These are phyloP conservation scores for Drosophila percnosoma DNA, from an alignment of 2,888 invertebrate genomes.

Conservation along the genomic window DNA sequence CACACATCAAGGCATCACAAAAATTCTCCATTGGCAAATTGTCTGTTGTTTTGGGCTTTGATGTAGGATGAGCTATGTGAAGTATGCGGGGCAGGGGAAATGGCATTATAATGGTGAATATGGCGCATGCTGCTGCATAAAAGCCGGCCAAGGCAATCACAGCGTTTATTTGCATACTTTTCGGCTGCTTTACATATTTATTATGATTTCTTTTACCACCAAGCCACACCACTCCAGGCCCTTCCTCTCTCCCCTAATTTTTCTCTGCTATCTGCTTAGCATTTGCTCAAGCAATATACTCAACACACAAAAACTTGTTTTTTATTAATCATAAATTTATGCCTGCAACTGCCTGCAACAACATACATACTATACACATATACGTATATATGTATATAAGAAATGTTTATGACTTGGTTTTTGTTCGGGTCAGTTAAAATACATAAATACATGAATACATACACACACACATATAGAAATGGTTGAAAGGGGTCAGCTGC, in stretches of 20 bases:
- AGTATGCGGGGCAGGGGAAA: conserved; percentile 1
- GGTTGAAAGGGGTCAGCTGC: conserved; percentile 27
- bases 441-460: not conserved
- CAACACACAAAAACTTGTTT: conserved; percentile 54
- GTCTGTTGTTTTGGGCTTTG: conserved; percentile 48
- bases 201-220: conserved; percentile 54
- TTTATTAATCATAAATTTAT: conserved; percentile 74
- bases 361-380: not conserved
- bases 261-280: conserved; percentile 9
- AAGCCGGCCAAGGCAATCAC: conserved; percentile 57
- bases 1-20: conserved; percentile 19
- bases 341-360: conserved; percentile 49
- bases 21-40: conserved; percentile 34
- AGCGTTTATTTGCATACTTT: conserved; percentile 74
- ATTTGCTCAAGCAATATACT: conserved; percentile 14
- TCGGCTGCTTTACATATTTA: conserved; percentile 69
- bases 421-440: conserved; percentile 47
- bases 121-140: conserved; percentile 59
- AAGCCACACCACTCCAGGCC: not conserved
- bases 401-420: conserved; percentile 27
- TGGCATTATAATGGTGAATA: conserved; percentile 35
- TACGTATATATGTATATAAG: not conserved
- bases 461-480: not conserved
- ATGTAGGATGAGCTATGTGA: conserved; percentile 14
- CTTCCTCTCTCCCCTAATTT: not conserved